phyloP scores from a whole-genome alignment of 2,113 vertebrate genomes.

The Tichodroma muraria region DNA sequence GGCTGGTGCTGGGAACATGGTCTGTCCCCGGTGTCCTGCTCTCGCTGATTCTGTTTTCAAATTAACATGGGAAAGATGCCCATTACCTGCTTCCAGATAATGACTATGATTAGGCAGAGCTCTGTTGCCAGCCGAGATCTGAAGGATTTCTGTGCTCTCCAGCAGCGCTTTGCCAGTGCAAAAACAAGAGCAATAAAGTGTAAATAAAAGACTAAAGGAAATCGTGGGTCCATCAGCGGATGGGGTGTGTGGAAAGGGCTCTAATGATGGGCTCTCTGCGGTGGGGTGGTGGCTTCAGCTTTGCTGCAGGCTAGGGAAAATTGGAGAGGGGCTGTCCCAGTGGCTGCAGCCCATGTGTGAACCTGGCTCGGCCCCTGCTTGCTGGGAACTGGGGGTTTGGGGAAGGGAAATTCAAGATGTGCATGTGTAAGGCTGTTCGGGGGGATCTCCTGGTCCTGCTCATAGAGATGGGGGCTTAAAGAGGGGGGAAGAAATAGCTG shows the following conservation, averaged over 20 bases:
- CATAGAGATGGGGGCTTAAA: background rate
- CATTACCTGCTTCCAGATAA: slow-evolving; percentile 70
- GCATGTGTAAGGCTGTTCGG: background rate
- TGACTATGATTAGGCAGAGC: slow-evolving; percentile 67
- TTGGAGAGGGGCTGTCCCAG: background rate
- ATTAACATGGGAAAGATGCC: slow-evolving; percentile 69
- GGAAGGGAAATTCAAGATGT: background rate
- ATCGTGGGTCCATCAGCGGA: background rate
- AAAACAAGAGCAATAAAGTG: slow-evolving; percentile 64
- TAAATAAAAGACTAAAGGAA: slow-evolving; percentile 63
- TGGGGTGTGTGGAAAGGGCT: background rate
- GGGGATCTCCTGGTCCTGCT: background rate
- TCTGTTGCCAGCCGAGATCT: slow-evolving; percentile 67
- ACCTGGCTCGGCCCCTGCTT: background rate
- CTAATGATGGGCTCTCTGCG: background rate
- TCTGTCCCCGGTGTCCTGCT: slow-evolving; percentile 21
- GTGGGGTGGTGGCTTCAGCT: background rate
- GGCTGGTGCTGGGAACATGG: background rate
- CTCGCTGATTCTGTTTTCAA: slow-evolving; percentile 54
- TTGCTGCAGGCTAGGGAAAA: background rate
- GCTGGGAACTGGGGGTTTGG: background rate
- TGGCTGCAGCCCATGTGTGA: background rate
- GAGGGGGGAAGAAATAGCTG: fast-evolving
- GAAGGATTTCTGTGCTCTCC: slow-evolving; percentile 63
- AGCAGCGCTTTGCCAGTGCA: slow-evolving; percentile 56